Percentiles rank a stretch among this genome's conserved stretches.
Evolutionary conservation across 1,140 invertebrate genomes (phyloP).

Genomic region (Cecropterus lyciades): DNA sequence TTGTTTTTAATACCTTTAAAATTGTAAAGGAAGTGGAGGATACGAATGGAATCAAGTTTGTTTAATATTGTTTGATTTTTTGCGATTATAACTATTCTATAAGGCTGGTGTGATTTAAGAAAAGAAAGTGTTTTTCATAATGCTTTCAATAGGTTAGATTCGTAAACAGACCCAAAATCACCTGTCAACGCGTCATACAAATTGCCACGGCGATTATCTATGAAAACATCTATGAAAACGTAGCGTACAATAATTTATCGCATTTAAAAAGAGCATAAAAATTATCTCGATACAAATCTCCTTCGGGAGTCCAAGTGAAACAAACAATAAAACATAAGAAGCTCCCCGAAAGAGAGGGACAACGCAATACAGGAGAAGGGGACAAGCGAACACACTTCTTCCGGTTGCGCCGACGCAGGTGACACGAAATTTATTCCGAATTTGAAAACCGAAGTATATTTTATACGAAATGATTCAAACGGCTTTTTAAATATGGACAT

Average conservation of each 20-base stretch:
- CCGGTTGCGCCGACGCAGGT: constrained; percentile 78
- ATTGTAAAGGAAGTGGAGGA: background rate
- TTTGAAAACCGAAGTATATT: constrained; percentile 80
- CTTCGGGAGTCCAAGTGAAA: constrained; percentile 56
- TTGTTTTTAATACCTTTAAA: constrained; percentile 29
- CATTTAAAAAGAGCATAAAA: constrained; percentile 76
- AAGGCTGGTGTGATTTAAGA: no score
- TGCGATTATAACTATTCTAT: no score
- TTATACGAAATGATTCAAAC: constrained; percentile 79
- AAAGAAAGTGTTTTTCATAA: no score
- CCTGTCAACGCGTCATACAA: constrained; percentile 69
- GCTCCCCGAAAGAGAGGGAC: constrained; percentile 46
- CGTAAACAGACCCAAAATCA: constrained; percentile 48
- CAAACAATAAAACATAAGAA: constrained; percentile 70
- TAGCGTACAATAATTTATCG: constrained; percentile 73
- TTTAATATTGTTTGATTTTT: background rate
- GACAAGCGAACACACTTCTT: constrained; percentile 62
- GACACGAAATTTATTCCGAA: constrained; percentile 83
- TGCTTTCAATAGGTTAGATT: no score
- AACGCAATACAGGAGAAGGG: constrained; percentile 46
- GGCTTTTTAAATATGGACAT: constrained; percentile 82
- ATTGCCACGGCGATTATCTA: constrained; percentile 63
- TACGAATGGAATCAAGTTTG: constrained; percentile 3
- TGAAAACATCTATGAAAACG: constrained; percentile 63
- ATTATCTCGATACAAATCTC: constrained; percentile 74